Percentiles rank a stretch among this genome's conserved stretches.
These are phyloP conservation scores for Gambusia yucatana DNA, from an alignment of 2,797 vertebrate genomes.

Conservation along the genomic window DNA sequence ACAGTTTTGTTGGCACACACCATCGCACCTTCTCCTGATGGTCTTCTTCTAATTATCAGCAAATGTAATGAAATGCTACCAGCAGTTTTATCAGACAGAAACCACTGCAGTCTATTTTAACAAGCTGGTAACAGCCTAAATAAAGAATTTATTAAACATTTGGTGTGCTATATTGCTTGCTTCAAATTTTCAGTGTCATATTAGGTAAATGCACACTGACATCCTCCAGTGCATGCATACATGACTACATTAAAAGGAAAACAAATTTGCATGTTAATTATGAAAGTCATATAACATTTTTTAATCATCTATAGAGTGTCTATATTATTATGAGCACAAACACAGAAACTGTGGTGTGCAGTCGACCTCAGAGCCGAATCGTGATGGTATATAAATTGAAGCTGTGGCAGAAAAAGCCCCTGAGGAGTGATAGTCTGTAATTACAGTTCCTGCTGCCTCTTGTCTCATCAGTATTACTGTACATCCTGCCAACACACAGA, in stretches of 20 bases:
- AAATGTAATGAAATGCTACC: slow-evolving; percentile 11
- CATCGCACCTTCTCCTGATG: background rate
- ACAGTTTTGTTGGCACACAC: slow-evolving; percentile 3
- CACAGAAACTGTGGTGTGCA: slow-evolving; percentile 1
- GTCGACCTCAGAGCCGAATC: background rate
- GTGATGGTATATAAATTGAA: slow-evolving; percentile 26
- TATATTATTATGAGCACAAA: background rate
- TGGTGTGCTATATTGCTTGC: background rate
- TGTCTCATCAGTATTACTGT: slow-evolving; percentile 41
- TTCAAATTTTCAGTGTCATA: background rate
- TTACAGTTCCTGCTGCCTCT: slow-evolving; percentile 49
- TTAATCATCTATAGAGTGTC: background rate
- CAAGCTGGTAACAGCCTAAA: background rate
- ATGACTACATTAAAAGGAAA: background rate
- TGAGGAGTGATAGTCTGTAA: slow-evolving; percentile 39
- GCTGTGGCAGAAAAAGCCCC: slow-evolving; percentile 33
- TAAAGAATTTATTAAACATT: background rate
- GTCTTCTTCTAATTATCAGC: background rate
- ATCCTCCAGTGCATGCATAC: background rate
- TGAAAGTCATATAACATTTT: background rate
- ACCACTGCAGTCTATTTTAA: slow-evolving; percentile 8
- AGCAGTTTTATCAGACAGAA: slow-evolving; percentile 11
- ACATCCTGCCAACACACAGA: slow-evolving; percentile 10
- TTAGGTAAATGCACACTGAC: background rate
- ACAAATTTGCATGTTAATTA: background rate